phyloP scores from a whole-genome alignment of 2,888 invertebrate species.

The Blastobasis lacticolella region DNA sequence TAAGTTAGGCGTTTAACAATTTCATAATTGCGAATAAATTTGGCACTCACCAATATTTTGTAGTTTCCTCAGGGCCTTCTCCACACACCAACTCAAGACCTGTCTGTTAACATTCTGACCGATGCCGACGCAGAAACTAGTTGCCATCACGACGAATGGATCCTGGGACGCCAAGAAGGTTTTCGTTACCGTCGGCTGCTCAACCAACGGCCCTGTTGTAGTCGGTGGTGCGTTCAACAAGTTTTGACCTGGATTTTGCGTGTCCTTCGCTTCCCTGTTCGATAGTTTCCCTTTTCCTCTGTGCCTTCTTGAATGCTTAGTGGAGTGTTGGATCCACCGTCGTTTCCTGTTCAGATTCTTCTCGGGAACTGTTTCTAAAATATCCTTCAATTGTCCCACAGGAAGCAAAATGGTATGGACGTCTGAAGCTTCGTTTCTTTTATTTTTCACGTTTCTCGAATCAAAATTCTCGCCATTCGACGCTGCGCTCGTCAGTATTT shows the following conservation, averaged over 20 bases:
- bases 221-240: background rate
- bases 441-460: constrained; percentile 31
- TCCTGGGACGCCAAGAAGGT: constrained; percentile 12
- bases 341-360: constrained; percentile 26
- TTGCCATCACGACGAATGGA: constrained; percentile 49
- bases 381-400: constrained; percentile 23
- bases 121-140: constrained; percentile 52
- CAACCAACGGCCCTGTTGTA: background rate
- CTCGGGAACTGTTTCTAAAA: constrained; percentile 3
- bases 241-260: background rate
- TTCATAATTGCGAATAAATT: background rate
- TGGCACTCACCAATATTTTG: constrained; percentile 43
- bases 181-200: background rate
- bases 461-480: constrained; percentile 21
- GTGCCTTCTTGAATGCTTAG: constrained; percentile 18
- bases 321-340: constrained; percentile 48
- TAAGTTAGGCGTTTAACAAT: too few relatives aligned
- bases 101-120: constrained; percentile 40
- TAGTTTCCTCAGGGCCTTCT: constrained; percentile 50
- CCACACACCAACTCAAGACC: constrained; percentile 50
- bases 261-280: background rate
- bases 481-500: constrained; percentile 36
- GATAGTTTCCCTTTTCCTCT: constrained; percentile 18
- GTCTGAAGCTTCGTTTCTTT: constrained; percentile 29
- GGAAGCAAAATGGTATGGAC: constrained; percentile 36